phyloP scores from a whole-genome alignment of 1,140 invertebrate species.

The Branchinecta lindahli region DNA sequence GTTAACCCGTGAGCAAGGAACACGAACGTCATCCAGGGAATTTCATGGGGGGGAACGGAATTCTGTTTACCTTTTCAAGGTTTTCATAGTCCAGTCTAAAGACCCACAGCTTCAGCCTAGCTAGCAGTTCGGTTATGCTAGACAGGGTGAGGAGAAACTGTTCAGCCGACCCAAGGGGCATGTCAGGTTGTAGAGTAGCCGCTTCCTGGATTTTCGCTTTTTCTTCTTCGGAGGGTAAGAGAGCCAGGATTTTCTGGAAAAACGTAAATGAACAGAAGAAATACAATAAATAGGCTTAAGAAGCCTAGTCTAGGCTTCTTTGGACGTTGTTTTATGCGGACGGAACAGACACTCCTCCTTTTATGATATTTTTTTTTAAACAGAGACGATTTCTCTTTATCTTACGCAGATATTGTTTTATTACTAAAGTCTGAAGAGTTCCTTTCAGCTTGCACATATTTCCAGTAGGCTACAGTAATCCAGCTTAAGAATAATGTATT shows the following conservation, averaged over 20 bases:
- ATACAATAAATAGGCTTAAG: slow-evolving; percentile 19
- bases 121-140: slow-evolving; percentile 86
- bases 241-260: slow-evolving; percentile 75
- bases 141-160: slow-evolving; percentile 91
- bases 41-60: no score
- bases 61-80: slow-evolving; percentile 55
- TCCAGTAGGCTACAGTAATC: no score
- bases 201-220: slow-evolving; percentile 90
- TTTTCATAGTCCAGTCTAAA: slow-evolving; percentile 98
- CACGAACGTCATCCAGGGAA: no score
- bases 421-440: no score
- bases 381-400: no score
- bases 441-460: no score
- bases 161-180: slow-evolving; percentile 91
- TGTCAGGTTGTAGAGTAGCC: slow-evolving; percentile 78
- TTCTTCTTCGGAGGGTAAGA: slow-evolving; percentile 96
- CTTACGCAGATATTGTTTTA: no score
- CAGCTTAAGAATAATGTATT: no score
- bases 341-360: no score
- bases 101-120: slow-evolving; percentile 89
- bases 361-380: no score
- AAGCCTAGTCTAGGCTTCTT: neutral
- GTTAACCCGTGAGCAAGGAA: no score
- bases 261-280: slow-evolving; percentile 11
- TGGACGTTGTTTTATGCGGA: no score